A percentile compares a stretch with the other conserved stretches of the same genome.
Conservation (phyloP, 2,797 vertebrate genomes). For the Tragopan temminckii region DNA sequence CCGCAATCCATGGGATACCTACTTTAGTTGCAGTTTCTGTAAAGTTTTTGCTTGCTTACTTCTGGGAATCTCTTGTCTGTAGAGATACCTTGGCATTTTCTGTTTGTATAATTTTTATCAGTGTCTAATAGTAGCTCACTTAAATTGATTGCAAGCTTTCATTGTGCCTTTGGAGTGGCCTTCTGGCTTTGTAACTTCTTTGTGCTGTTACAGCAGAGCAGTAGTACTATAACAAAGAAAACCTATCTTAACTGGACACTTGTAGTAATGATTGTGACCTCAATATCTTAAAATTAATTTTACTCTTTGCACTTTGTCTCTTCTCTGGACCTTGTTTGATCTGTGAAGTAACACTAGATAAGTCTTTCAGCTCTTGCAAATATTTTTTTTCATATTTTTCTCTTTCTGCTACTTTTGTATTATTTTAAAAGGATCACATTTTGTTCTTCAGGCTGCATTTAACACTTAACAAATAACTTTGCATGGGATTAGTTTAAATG, state of each 20-base stretch:
- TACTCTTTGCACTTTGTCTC: not conserved
- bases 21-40: not conserved
- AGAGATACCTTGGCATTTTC: not conserved
- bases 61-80: not conserved
- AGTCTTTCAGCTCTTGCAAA: not conserved
- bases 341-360: slow-evolving; percentile 6
- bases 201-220: not conserved
- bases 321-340: not conserved
- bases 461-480: slow-evolving; percentile 25
- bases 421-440: slow-evolving; percentile 7
- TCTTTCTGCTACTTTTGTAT: not conserved
- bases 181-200: not conserved
- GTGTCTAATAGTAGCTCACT: not conserved
- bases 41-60: not conserved
- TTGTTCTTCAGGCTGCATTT: not conserved
- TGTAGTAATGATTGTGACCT: not conserved
- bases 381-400: too few relatives aligned
- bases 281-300: not conserved
- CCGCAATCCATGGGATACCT: not conserved
- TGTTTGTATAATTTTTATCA: not conserved
- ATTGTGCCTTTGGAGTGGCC: not conserved
- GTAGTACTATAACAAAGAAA: not conserved
- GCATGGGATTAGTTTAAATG: slow-evolving; percentile 5
- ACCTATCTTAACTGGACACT: not conserved
- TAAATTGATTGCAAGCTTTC: not conserved